Evolutionary conservation across 2,888 invertebrate species (phyloP), one percentile per base, ranked within the genome.

Genomic region (Drosophila yooni): DNA sequence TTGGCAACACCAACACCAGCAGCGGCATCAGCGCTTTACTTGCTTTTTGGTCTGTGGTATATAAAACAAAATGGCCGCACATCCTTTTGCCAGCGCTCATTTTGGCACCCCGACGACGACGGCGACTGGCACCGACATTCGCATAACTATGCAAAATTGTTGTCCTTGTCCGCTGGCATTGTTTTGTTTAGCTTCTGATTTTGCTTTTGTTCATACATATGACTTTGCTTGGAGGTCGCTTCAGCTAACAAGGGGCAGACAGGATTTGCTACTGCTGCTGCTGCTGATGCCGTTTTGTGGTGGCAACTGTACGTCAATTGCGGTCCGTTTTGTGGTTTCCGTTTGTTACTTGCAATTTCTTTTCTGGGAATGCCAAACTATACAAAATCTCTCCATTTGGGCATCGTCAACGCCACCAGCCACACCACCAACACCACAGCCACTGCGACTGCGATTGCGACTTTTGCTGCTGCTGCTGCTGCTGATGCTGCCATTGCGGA

Each of bases 101-200:
- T 85, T 85, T 85, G 85, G 85, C 89, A 89, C 85, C 85, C 85
- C 74, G 67, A 75, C 53, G 60, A 58, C 25, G 33, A 51, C 40
- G 34, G 52, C 57, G 72, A 70, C 70, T 74, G 59, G 51, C 74
- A 70, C 74, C 64, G 67, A 85, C 88, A 74, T 82, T 82, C 88
- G 78, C 83, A 88, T 88, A 85, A 85, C 85, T 85, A 85, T 85
- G 85, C 85, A 85, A 89, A 85, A 85, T 89, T 84, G 89, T 80
- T 84, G 79, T 79, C 63, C 67, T 81, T 76, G 81, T 81, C 66
- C 70, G 79, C 52, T 70, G 59, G 68, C 73, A 76, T 82, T 84
- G 87, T 83, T 89, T 89, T 88, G 88, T 84, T 84, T 87, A 88
- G 83, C 81, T 84, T 74, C 64, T 85, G 89, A 84, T 85, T 85